Evolutionary conservation across 2,797 vertebrate species (phyloP), one percentile per base, ranked within the genome.

Genomic region (Oceanodroma leucorhoa): DNA sequence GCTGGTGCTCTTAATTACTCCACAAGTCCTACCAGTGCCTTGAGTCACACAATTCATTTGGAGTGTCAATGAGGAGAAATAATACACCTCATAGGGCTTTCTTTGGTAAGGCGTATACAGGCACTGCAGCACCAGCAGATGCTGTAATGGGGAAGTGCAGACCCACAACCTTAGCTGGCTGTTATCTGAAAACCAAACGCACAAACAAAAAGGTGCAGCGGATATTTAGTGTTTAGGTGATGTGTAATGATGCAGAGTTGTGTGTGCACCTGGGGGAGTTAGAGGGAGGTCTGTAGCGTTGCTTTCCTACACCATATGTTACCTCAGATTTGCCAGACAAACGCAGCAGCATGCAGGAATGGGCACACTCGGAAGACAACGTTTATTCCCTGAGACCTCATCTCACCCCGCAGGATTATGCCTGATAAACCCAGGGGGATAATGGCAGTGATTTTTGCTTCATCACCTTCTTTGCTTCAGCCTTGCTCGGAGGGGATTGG

Each of bases 361-460:
- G 84, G 87, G 78, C 60, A 57, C 0, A 0, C 53, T 80, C 58
- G 64, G 70, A 87, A 65, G 57, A 18, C 30, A 62, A 18, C 0
- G 0, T 73, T 83, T 89, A 46, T 60, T 43, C 34, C 36, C 38
- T 6, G 46, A 92, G 67, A 92, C 90, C 83, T 95, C 34, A 6
- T 70, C 48, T 92, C 62, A 90, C 73, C 87, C 71, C 1, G 1
- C 69, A 67, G 79, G 54, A 78, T 93, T 94, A 71, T 18, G 30
- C 22, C 1, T 0, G 8, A 60, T 84, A 92, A 92, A 89, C 90
- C 87, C 53, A 36, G 36, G 40, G 71, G 61, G 71, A 77, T 83
- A 92, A 91, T 14, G 40, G 75, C 38, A 55, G 75, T 36, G 87
- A 80, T 85, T 93, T 93, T 87, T 94, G 85, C 76, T 93, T 91